Evolutionary conservation across 1,140 invertebrate species (phyloP), one percentile per base, ranked within the genome.

Genomic region (Eciton burchellii): DNA sequence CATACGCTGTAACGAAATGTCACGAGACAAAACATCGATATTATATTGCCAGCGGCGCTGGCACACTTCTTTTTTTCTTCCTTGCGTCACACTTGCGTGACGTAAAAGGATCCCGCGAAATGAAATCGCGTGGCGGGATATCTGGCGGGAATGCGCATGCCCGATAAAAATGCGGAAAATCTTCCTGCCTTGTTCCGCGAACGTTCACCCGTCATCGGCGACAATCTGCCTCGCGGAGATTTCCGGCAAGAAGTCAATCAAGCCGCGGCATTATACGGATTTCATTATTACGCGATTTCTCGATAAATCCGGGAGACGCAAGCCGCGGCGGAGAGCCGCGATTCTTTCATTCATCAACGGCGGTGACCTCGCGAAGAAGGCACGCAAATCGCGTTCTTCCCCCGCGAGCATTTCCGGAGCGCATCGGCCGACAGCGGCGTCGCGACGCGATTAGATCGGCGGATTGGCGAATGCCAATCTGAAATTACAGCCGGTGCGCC

Each of bases 381-480:
- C 14, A 59, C 9, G 4, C 0, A 14, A 62, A 35, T 21, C 24
- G 1, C 19, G 1, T 35, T 63, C 9, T 4, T 21, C 11, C n/a
- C 26, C 16, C 4, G 14, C 9, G 26, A 63, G 49, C n/a, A 74
- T 63, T 73, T 41, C n/a, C 21, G 16, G 21, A 77, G 29, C 19
- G 35, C 6, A 29, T 54, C 14, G 16, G 14, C 47, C 41, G 21
- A 59, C 71, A 35, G 3, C 65, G 19, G 86, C 68, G 83, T 82
- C 87, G 88, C 86, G 87, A 83, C 85, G 88, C 87, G 89, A 93
- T 92, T 92, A 90, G 92, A 91, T 89, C 89, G 87, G n/a, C 85
- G 89, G 79, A n/a, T n/a, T n/a, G n/a, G 52, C 82, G 87, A 91
- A 92, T 91, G 79, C 90, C 88, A 83, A 92, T 93, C 92, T 93